Base-by-base conservation (phyloP, 2,888 invertebrate species). In the Amphipyra tragopoginis region DNA sequence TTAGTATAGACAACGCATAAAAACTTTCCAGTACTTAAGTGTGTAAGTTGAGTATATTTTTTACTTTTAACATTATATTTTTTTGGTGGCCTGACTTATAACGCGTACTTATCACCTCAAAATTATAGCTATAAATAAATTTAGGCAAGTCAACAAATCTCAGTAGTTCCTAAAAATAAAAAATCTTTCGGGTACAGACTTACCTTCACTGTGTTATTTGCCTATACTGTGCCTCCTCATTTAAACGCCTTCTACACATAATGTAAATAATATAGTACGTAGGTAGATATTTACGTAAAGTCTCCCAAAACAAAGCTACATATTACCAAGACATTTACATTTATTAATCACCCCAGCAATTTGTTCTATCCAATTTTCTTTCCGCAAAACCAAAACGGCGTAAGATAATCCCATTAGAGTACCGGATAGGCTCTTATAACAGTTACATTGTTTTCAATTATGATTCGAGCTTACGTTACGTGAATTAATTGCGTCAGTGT, bases 401-500 rank as follows among this genome's bases (percentile, higher is more conserved):
- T 66, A 66, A 59, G 52, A 50, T 53, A 59, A 66, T 71, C 42
- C 38, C 45, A 54, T 77, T 51, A 66, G 40, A 33, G 39, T 52
- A 47, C 52, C 33, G 45, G 49, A 69, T 59, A 62, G 44, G 62
- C 55, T 59, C 60, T 66, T 69, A 58, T 61, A 60, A 36, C 51
- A 38, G 43, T 52, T 38, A 58, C 58, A 66, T 69, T 69, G 75
- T 82, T 85, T 84, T 82, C 85, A 86, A 85, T 86, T 85, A 86
- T 81, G 77, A 77, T 71, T 79, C 52, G 58, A 68, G 78, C 72
- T 80, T 72, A 83, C 77, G 77, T 73, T 66, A 70, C 78, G 74
- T 71, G 76, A 83, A 84, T 85, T 86, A 88, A 88, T 88, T 85
- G 84, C 72, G 64, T 71, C 67, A 70, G 65, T 75, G 81, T 76